Percentiles rank a stretch among this genome's conserved stretches.
phyloP scores from a whole-genome alignment of 2,113 vertebrate genomes.

The Periophthalmodon schlosseri region DNA sequence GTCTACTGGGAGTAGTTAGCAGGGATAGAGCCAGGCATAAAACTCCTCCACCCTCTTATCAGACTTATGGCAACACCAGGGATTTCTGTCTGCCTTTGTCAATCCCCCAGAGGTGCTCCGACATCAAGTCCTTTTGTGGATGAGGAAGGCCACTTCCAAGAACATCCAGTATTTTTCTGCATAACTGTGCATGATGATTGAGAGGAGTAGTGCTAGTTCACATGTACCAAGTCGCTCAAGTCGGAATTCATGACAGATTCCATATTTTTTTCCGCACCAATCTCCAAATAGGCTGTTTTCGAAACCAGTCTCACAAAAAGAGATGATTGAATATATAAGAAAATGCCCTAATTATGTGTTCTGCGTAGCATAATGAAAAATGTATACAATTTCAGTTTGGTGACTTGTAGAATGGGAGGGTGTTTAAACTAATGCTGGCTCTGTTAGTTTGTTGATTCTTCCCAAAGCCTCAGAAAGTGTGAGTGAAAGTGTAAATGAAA shows the following conservation, averaged over 20 bases:
- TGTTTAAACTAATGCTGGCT: not conserved
- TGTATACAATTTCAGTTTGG: not conserved
- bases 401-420: not conserved
- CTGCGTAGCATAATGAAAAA: not conserved
- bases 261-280: not conserved
- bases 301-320: not conserved
- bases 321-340: not conserved
- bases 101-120: conserved; percentile 47
- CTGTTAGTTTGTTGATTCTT: not conserved
- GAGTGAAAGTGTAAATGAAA: not conserved
- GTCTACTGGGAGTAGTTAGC: conserved; percentile 61
- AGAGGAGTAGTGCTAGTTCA: conserved; percentile 25
- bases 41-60: conserved; percentile 52
- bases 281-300: not conserved
- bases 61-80: conserved; percentile 51
- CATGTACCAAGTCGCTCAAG: conserved; percentile 14
- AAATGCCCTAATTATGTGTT: not conserved
- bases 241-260: not conserved
- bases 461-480: conserved; percentile 2
- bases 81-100: conserved; percentile 52
- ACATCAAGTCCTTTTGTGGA: conserved; percentile 54
- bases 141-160: conserved; percentile 45
- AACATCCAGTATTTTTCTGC: conserved; percentile 34
- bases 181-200: conserved; percentile 44
- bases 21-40: conserved; percentile 40